Conservation (phyloP, 1,140 invertebrate species). For the Leguminivora glycinivorella region DNA sequence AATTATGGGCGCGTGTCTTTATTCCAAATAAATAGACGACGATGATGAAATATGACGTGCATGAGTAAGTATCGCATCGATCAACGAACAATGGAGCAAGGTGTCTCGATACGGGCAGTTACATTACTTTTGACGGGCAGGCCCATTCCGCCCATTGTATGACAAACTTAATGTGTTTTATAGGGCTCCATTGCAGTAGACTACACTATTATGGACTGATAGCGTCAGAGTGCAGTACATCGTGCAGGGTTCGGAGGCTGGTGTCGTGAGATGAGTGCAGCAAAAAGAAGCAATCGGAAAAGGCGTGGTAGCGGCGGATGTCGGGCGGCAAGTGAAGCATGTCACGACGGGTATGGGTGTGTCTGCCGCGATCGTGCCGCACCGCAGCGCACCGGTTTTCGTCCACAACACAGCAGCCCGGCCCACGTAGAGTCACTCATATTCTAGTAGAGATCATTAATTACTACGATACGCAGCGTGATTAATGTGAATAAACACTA, state of each 20-base stretch:
- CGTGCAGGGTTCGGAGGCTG: constrained; percentile 31
- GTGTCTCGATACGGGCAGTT: constrained; percentile 44
- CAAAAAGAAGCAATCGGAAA: constrained; percentile 46
- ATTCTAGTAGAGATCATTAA: constrained; percentile 22
- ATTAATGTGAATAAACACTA: neutral
- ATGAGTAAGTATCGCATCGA: constrained; percentile 33
- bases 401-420: constrained; percentile 32
- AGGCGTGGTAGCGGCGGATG: constrained; percentile 44
- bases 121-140: constrained; percentile 40
- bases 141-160: constrained; percentile 41
- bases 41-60: constrained; percentile 63
- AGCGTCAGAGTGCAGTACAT: constrained; percentile 33
- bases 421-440: constrained; percentile 35
- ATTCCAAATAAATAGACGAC: constrained; percentile 53
- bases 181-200: constrained; percentile 28
- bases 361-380: constrained; percentile 29
- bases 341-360: constrained; percentile 34
- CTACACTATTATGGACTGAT: constrained; percentile 30
- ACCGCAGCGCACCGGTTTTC: constrained; percentile 34
- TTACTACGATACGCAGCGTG: constrained; percentile 1
- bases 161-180: constrained; percentile 36
- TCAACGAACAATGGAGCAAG: constrained; percentile 51
- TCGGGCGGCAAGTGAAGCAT: constrained; percentile 39
- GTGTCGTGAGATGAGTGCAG: constrained; percentile 30
- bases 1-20: constrained; percentile 57